Percentiles rank a stretch among this genome's conserved stretches.
Conservation (phyloP, 2,113 vertebrate species). For the Willisornis vidua region DNA sequence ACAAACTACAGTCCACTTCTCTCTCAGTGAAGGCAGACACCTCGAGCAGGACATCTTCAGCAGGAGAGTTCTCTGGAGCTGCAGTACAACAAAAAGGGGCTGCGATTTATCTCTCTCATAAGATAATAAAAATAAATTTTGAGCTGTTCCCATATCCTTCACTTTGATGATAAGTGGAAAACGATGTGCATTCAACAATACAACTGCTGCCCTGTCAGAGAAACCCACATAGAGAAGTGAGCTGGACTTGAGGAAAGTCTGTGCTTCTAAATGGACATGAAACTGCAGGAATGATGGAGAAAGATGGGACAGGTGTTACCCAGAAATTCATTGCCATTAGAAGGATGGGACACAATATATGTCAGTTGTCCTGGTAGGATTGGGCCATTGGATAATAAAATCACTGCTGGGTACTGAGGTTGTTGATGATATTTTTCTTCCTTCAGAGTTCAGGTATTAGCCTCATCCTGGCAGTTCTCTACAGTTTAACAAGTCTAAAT, state of each 20-base stretch:
- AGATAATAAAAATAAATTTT: not conserved
- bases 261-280: not conserved
- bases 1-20: not conserved
- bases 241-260: not conserved
- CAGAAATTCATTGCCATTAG: not conserved
- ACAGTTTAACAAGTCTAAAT: not conserved
- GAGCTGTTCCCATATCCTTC: not conserved
- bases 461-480: not conserved
- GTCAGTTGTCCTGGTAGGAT: not conserved
- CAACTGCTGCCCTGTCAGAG: not conserved
- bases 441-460: not conserved
- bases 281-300: not conserved
- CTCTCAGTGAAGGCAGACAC: not conserved
- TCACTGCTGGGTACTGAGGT: not conserved
- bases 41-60: not conserved
- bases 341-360: not conserved
- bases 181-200: not conserved
- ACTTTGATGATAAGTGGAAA: not conserved
- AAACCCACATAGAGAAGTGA: not conserved
- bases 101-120: not conserved
- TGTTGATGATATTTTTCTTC: not conserved
- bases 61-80: not conserved
- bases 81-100: not conserved
- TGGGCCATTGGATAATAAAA: not conserved
- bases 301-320: not conserved